phyloP scores from a whole-genome alignment of 2,888 invertebrate species.

The Orthosia incerta region DNA sequence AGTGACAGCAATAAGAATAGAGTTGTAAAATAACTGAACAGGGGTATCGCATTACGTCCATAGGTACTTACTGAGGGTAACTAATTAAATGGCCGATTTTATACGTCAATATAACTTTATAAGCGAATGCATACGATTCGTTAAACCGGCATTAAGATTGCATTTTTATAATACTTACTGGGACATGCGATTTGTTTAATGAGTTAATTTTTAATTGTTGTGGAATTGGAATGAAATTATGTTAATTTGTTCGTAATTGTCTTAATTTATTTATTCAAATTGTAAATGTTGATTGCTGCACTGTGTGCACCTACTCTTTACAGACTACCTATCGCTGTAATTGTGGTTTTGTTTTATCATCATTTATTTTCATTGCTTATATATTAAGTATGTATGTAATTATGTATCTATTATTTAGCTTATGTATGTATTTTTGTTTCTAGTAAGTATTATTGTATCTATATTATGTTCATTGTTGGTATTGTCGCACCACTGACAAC shows the following conservation, averaged over 20 bases:
- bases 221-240: neutral
- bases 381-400: too few relatives aligned
- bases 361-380: too few relatives aligned
- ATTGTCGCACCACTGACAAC: too few relatives aligned
- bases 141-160: constrained; percentile 37
- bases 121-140: constrained; percentile 35
- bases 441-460: too few relatives aligned
- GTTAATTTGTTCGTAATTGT: neutral
- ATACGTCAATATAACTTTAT: constrained; percentile 60
- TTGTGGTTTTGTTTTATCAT: too few relatives aligned
- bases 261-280: too few relatives aligned
- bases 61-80: constrained; percentile 40
- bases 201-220: constrained; percentile 24
- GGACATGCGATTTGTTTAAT: constrained; percentile 18
- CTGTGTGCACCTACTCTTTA: too few relatives aligned
- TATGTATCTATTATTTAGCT: too few relatives aligned
- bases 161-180: constrained; percentile 30
- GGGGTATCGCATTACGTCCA: constrained; percentile 16
- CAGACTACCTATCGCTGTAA: too few relatives aligned
- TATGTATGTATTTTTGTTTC: too few relatives aligned
- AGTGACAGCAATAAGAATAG: constrained; percentile 3
- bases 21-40: constrained; percentile 20
- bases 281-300: too few relatives aligned
- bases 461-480: too few relatives aligned
- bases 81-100: constrained; percentile 57